Percentiles rank a stretch among this genome's conserved stretches.
Evolutionary conservation across 2,888 invertebrate species (phyloP).

Genomic region (Xylocampa areola): DNA sequence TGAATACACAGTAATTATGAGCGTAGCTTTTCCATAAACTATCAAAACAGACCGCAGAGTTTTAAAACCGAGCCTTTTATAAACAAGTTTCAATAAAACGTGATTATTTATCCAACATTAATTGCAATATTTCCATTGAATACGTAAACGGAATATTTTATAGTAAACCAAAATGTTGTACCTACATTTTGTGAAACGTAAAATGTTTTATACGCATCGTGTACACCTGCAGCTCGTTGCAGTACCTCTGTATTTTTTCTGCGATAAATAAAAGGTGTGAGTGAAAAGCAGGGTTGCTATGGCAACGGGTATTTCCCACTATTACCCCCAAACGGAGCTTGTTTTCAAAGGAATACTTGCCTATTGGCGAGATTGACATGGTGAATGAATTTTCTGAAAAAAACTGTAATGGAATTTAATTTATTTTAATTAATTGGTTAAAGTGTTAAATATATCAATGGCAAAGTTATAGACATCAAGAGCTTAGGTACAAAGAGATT

Average conservation of each 20-base stretch:
- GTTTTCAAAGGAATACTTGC: slow-evolving; percentile 16
- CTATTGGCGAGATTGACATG: slow-evolving; percentile 25
- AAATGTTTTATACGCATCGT: slow-evolving; percentile 34
- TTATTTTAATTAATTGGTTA: background rate
- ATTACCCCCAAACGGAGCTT: slow-evolving; percentile 14
- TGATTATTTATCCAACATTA: slow-evolving; percentile 15
- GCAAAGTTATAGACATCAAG: too few species aligned
- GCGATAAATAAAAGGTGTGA: slow-evolving; percentile 40
- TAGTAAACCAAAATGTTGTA: slow-evolving; percentile 34
- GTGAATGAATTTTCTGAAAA: slow-evolving; percentile 23
- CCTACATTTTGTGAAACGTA: slow-evolving; percentile 29
- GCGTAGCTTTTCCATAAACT: background rate
- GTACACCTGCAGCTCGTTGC: slow-evolving; percentile 36
- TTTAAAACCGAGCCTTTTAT: slow-evolving; percentile 14
- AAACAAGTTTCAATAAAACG: background rate
- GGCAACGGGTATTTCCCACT: slow-evolving; percentile 19
- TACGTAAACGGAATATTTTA: slow-evolving; percentile 40
- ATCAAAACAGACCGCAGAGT: background rate
- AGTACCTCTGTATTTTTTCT: slow-evolving; percentile 47
- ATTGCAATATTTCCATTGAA: slow-evolving; percentile 36
- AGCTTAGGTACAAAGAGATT: too few species aligned
- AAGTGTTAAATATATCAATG: too few species aligned
- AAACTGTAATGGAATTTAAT: background rate
- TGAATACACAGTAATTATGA: background rate
- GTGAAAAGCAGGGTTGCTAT: slow-evolving; percentile 30